A percentile compares a stretch with the other conserved stretches of the same genome.
phyloP scores from a whole-genome alignment of 2,797 vertebrate species.

The Strix occidentalis region DNA sequence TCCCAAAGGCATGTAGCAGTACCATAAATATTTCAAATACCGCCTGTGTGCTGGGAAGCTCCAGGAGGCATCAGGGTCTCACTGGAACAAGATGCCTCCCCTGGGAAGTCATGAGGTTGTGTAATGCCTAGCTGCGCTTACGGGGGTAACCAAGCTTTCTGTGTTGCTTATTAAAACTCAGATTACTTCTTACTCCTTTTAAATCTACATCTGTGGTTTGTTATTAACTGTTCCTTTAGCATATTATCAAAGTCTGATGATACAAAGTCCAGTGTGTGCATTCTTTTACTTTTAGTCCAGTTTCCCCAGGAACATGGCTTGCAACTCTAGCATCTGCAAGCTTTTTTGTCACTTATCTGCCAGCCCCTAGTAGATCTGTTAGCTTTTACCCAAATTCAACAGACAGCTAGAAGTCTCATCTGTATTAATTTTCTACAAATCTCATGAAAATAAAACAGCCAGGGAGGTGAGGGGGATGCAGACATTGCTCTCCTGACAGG shows the following conservation, averaged over 20 bases:
- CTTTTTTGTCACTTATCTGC: neutral
- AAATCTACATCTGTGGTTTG: conserved; percentile 25
- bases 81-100: neutral
- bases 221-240: conserved; percentile 38
- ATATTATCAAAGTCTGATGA: conserved; percentile 37
- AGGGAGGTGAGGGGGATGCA: neutral
- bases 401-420: neutral
- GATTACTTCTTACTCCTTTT: conserved; percentile 32
- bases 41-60: neutral
- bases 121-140: neutral
- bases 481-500: neutral
- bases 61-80: neutral
- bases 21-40: conserved; percentile 44
- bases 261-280: conserved; percentile 26
- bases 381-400: neutral
- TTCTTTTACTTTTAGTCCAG: conserved; percentile 19
- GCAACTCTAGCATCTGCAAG: neutral
- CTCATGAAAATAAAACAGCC: neutral
- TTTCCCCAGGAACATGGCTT: neutral
- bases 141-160: neutral
- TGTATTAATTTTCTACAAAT: neutral
- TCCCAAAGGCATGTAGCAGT: conserved; percentile 10
- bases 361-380: neutral
- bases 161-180: conserved; percentile 38
- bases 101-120: neutral